These are phyloP conservation scores for Drosophila baimaii DNA, from an alignment of 1,140 invertebrate species.

Conservation along the genomic window DNA sequence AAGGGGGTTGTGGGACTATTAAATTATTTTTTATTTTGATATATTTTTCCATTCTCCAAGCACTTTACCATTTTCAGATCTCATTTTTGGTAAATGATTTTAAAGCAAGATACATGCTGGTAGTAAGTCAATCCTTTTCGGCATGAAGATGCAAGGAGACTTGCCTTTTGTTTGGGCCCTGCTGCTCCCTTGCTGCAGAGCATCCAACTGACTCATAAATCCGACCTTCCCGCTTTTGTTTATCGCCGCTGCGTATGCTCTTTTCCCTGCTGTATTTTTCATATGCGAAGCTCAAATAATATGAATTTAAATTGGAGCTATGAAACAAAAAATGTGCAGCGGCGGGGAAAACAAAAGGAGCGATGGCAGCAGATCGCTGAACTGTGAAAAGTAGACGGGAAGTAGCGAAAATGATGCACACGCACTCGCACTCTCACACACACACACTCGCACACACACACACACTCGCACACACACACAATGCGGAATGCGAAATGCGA, in stretches of 20 bases:
- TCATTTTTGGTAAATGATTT: not conserved
- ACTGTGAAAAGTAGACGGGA: constrained; percentile 74
- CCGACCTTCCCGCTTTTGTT: constrained; percentile 18
- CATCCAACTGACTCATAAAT: constrained; percentile 35
- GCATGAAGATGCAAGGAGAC: not conserved
- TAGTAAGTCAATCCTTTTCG: constrained; percentile 13
- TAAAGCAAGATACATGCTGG: not conserved
- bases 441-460: constrained; percentile 5
- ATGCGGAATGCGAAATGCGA: constrained; percentile 13
- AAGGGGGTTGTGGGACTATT: not conserved
- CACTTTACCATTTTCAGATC: not conserved
- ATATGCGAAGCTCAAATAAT: constrained; percentile 69
- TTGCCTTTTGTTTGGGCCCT: constrained; percentile 5
- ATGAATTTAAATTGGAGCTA: constrained; percentile 75
- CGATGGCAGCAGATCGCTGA: constrained; percentile 48
- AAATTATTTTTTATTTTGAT: not conserved
- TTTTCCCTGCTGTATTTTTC: constrained; percentile 21
- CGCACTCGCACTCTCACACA: constrained; percentile 33
- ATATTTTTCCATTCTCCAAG: not conserved
- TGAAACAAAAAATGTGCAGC: constrained; percentile 41
- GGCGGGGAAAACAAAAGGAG: constrained; percentile 16
- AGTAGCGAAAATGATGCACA: constrained; percentile 65
- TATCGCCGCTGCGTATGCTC: constrained; percentile 18
- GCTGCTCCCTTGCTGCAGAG: constrained; percentile 5
- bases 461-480: not conserved